phyloP scores from a whole-genome alignment of 1,140 invertebrate genomes.

The Caenorhabditis inopinata region DNA sequence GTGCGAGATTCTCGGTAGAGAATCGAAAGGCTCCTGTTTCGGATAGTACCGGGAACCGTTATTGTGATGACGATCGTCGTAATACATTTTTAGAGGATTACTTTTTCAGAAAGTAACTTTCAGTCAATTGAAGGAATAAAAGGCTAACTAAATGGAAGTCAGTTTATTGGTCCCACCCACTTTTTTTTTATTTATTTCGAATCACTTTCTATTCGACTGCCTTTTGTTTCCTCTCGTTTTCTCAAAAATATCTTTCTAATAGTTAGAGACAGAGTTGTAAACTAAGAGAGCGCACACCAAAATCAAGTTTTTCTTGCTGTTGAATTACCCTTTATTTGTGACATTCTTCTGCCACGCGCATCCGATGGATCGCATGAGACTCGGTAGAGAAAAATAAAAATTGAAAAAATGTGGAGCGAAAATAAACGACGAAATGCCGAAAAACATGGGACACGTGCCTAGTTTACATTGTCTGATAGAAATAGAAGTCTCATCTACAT shows the following conservation, averaged over 20 bases:
- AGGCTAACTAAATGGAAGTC: background rate
- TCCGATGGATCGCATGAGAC: conserved; percentile 3
- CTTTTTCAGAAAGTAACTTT: background rate
- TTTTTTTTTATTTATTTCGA: conserved; percentile 23
- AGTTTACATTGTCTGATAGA: background rate
- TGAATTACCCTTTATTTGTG: conserved; percentile 33
- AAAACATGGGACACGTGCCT: conserved; percentile 18
- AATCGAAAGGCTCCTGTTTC: background rate
- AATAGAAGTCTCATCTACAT: background rate
- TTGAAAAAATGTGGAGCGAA: conserved; percentile 17
- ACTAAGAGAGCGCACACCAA: background rate
- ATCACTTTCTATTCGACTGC: conserved; percentile 19
- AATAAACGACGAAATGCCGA: background rate
- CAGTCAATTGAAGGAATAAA: background rate
- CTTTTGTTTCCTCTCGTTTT: background rate
- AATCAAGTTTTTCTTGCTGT: conserved; percentile 24
- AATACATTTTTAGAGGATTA: background rate
- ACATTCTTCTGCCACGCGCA: conserved; percentile 14
- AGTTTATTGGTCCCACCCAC: conserved; percentile 1
- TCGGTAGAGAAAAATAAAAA: background rate
- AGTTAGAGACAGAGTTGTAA: background rate
- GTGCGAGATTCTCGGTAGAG: background rate
- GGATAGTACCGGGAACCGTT: background rate
- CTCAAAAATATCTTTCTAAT: background rate
- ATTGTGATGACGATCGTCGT: background rate